Percentiles rank a stretch among this genome's conserved stretches.
phyloP scores from a whole-genome alignment of 2,888 invertebrate genomes.

The Spilarctia lutea region DNA sequence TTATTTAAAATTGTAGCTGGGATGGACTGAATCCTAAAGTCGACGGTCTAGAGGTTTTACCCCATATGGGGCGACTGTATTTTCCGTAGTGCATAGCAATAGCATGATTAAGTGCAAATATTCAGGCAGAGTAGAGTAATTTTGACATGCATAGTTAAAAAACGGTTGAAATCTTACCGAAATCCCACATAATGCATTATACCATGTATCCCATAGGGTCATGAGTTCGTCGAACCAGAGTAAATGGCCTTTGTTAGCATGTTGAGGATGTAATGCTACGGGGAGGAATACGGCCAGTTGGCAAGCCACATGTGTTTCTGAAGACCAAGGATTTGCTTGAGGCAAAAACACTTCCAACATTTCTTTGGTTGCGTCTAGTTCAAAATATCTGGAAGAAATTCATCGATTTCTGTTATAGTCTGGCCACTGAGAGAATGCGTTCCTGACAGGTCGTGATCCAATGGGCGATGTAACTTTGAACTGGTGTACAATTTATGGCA shows the following conservation, averaged over 20 bases:
- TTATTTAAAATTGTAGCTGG: background rate
- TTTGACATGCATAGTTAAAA: background rate
- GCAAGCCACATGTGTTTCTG: conserved; percentile 84
- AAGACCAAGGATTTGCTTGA: conserved; percentile 91
- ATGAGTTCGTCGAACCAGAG: conserved; percentile 94
- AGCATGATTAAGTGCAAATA: background rate
- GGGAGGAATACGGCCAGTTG: conserved; percentile 93
- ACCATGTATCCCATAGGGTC: conserved; percentile 92
- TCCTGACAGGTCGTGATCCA: no score
- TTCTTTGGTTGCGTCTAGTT: conserved; percentile 92
- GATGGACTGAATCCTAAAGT: background rate
- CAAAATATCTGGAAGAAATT: conserved; percentile 87
- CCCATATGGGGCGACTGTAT: no score
- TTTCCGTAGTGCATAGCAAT: background rate
- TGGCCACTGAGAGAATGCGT: no score
- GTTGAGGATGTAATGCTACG: conserved; percentile 87
- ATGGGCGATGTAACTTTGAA: no score
- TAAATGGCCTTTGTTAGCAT: conserved; percentile 89
- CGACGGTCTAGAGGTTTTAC: background rate
- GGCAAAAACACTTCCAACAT: conserved; percentile 94
- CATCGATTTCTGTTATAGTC: background rate
- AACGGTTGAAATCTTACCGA: conserved; percentile 59
- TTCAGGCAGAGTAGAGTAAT: no score
- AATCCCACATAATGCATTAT: conserved; percentile 90
- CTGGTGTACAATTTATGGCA: no score